phyloP scores from a whole-genome alignment of 2,888 invertebrate species.

The Amphipyra berbera region DNA sequence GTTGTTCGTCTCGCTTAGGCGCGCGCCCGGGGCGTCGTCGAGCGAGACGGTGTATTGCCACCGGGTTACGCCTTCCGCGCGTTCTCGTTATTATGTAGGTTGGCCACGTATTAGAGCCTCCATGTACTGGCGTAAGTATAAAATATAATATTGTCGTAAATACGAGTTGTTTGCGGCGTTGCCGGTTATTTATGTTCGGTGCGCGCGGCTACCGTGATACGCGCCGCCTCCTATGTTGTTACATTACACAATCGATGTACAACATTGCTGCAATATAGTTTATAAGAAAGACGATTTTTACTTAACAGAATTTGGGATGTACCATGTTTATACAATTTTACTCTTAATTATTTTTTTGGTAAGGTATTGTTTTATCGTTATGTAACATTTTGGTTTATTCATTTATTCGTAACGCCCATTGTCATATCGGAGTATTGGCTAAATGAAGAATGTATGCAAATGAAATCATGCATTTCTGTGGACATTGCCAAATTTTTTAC shows the following conservation, averaged over 20 bases:
- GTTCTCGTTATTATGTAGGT: slow-evolving; percentile 88
- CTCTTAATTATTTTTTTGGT: not conserved
- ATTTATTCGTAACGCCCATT: slow-evolving; percentile 13
- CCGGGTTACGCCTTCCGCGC: slow-evolving; percentile 90
- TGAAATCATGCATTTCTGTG: slow-evolving; percentile 41
- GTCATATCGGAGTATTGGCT: slow-evolving; percentile 19
- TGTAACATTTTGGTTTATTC: slow-evolving; percentile 10
- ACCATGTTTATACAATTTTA: not conserved
- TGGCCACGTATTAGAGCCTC: slow-evolving; percentile 86
- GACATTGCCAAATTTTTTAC: slow-evolving; percentile 48
- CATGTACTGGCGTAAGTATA: slow-evolving; percentile 84
- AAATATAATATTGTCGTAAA: slow-evolving; percentile 87
- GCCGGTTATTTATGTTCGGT: slow-evolving; percentile 82
- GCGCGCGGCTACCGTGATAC: slow-evolving; percentile 82
- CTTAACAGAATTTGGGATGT: too few species aligned
- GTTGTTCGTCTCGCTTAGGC: slow-evolving; percentile 88
- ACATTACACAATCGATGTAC: slow-evolving; percentile 49
- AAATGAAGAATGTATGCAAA: slow-evolving; percentile 23
- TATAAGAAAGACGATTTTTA: not conserved
- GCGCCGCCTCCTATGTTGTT: slow-evolving; percentile 74
- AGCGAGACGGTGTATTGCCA: slow-evolving; percentile 85
- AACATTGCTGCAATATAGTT: slow-evolving; percentile 20
- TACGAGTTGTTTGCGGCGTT: slow-evolving; percentile 81
- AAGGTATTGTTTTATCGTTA: slow-evolving; percentile 21
- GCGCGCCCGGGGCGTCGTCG: slow-evolving; percentile 84